These are phyloP conservation scores for Chloropsis hardwickii DNA, from an alignment of 2,113 vertebrate species.

Conservation along the genomic window DNA sequence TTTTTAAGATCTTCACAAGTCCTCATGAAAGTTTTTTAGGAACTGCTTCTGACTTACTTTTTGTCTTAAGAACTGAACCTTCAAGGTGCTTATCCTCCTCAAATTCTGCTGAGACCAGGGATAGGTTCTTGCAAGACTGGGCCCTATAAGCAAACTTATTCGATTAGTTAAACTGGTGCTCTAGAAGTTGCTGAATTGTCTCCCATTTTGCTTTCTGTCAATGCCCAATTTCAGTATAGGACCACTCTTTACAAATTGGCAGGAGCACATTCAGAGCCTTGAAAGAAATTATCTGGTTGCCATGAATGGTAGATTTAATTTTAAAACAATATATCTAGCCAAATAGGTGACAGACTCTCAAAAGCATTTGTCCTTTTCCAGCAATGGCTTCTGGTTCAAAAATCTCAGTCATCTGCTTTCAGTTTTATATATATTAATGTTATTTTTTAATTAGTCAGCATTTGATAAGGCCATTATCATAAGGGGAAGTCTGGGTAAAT, in stretches of 20 bases:
- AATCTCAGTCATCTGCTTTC: constrained; percentile 66
- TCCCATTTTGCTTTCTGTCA: background rate
- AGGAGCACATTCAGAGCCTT: background rate
- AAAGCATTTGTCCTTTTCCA: constrained; percentile 35
- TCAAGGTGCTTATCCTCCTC: background rate
- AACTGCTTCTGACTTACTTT: background rate
- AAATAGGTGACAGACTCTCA: constrained; percentile 27
- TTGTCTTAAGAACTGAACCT: background rate
- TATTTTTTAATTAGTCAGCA: constrained; percentile 47
- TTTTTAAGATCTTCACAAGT: background rate
- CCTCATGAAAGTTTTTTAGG: background rate
- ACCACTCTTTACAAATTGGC: background rate
- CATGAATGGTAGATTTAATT: background rate
- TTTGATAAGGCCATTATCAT: constrained; percentile 15
- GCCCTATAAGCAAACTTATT: background rate
- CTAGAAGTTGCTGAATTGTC: background rate
- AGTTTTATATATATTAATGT: constrained; percentile 58
- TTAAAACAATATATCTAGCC: constrained; percentile 39
- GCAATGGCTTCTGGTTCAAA: constrained; percentile 43
- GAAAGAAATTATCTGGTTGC: background rate
- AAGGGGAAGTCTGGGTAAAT: constrained; percentile 2
- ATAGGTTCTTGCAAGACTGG: background rate
- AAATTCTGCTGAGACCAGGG: background rate
- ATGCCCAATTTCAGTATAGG: background rate
- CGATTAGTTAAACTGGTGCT: background rate